phyloP scores from a whole-genome alignment of 2,888 invertebrate genomes.

The Drosophila pegasa region DNA sequence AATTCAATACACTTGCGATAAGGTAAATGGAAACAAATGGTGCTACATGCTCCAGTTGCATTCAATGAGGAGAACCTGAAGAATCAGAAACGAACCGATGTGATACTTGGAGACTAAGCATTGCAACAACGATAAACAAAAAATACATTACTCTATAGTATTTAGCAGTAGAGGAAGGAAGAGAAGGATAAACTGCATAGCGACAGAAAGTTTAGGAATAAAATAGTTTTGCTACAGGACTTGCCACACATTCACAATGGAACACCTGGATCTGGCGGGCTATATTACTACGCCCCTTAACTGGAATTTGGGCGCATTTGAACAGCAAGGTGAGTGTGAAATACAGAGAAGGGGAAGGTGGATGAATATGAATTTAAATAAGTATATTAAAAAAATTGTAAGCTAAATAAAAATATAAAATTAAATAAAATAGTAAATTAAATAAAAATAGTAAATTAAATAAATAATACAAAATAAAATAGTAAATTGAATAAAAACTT shows the following conservation, averaged over 20 bases:
- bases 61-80: slow-evolving; percentile 55
- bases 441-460: not conserved
- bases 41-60: slow-evolving; percentile 52
- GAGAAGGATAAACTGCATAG: not conserved
- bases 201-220: slow-evolving; percentile 1
- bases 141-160: slow-evolving; percentile 41
- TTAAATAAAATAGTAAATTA: not conserved
- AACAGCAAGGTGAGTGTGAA: slow-evolving; percentile 83
- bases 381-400: not conserved
- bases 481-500: not conserved
- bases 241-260: slow-evolving; percentile 75
- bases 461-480: not conserved
- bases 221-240: slow-evolving; percentile 35
- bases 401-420: not conserved
- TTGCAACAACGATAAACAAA: slow-evolving; percentile 54
- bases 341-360: slow-evolving; percentile 83
- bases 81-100: slow-evolving; percentile 59
- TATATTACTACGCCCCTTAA: slow-evolving; percentile 74
- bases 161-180: slow-evolving; percentile 21
- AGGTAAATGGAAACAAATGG: slow-evolving; percentile 55
- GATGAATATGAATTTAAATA: not conserved
- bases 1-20: slow-evolving; percentile 55
- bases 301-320: slow-evolving; percentile 82
- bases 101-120: slow-evolving; percentile 67
- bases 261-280: slow-evolving; percentile 84